Base-by-base conservation (phyloP, 37 sponge, comb jelly and placozoan genomes). In the Theonella swinhoei region DNA sequence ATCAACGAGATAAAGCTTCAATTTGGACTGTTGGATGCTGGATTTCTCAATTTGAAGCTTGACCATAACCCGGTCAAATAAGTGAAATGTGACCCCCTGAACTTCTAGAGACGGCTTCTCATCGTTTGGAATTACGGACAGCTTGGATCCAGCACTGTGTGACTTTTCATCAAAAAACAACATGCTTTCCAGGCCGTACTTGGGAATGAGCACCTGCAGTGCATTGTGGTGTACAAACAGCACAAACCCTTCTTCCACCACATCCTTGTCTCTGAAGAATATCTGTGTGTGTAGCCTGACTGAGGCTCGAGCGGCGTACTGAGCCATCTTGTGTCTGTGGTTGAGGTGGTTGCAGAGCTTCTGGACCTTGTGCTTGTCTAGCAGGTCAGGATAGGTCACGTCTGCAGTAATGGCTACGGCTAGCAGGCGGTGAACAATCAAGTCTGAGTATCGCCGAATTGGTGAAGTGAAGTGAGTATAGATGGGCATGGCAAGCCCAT, bases 381-480 rank as follows among this genome's bases (percentile, higher is more conserved):
- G 74, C 25, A 98, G 91, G 8, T 89, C 87, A 4, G 95, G 85
- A 58, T 96, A 93, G 4, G 99, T 96, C 26, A 36, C 70, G 77
- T 98, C 99, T 4, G 91, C 93, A 0, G 86, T 81, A 64, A 98
- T 85, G 23, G 95, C 64, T 0, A 87, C 89, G 25, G 99, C 96
- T 17, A 98, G 83, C 35, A 98, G 88, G 19, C 99, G 83, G 84
- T 98, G 99, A 1, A 98, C 99, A 19, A 98, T 84, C 39, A 98
- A 36, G 75, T 98, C 99, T 4, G 96, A 79, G 58, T 98, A 98
- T 30, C 99, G 84, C 70, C 99, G 81, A 30, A 98, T 98, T 0
- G 99, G 99, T n/a, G 99, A 98, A 11, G 99, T 98, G 79, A 96
- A 98, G 73, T 98, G 99, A 42, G 99, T 98, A 81, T 98, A 98